These are phyloP conservation scores for Amblyopsis hoosieri DNA, from an alignment of 2,797 vertebrate species.

Conservation along the genomic window DNA sequence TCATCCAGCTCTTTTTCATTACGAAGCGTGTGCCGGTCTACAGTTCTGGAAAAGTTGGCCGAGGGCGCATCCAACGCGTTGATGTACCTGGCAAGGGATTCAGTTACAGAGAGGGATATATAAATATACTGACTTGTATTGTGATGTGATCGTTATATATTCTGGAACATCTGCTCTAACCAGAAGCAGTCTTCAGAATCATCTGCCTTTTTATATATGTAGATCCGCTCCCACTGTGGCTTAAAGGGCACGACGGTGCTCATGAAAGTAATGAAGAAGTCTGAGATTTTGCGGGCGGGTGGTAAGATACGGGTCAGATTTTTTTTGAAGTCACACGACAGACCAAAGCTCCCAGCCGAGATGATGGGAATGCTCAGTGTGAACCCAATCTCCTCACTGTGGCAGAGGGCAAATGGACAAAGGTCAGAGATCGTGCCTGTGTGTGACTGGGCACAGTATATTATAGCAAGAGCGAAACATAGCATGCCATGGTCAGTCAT, in stretches of 20 bases:
- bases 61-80: no score
- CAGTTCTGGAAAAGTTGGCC: no score
- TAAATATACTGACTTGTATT: no score
- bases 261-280: slow-evolving; percentile 84
- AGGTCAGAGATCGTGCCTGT: slow-evolving; percentile 3
- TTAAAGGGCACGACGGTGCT: slow-evolving; percentile 57
- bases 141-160: no score
- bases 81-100: no score
- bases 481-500: neutral
- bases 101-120: no score
- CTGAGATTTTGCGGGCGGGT: slow-evolving; percentile 87
- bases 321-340: slow-evolving; percentile 90
- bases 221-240: slow-evolving; percentile 75
- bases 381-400: slow-evolving; percentile 80
- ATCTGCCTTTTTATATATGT: slow-evolving; percentile 83
- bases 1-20: no score
- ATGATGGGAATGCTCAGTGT: slow-evolving; percentile 86
- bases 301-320: slow-evolving; percentile 88
- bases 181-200: slow-evolving; percentile 88
- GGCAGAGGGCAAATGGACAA: slow-evolving; percentile 16
- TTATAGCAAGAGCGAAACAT: no score
- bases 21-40: no score
- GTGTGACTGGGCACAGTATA: neutral
- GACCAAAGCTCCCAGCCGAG: slow-evolving; percentile 94
- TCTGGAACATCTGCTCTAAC: slow-evolving; percentile 65